phyloP scores from a whole-genome alignment of 2,113 vertebrate genomes.

The Megalops atlanticus region DNA sequence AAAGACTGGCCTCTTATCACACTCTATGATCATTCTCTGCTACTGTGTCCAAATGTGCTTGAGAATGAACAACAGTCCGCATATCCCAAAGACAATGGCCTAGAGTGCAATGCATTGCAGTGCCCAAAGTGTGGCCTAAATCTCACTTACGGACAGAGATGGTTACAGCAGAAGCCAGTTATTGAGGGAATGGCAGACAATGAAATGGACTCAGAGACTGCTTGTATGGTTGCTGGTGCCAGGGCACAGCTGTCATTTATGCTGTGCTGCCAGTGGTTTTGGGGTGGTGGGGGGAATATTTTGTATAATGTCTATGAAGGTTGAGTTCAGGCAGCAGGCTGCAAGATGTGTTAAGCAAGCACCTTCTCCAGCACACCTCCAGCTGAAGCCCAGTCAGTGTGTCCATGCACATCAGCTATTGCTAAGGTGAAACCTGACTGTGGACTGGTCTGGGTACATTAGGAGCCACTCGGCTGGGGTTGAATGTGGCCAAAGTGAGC shows the following conservation, averaged over 20 bases:
- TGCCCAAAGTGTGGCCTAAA: background rate
- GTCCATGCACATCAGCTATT: background rate
- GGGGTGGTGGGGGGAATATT: too few species aligned
- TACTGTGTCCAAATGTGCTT: background rate
- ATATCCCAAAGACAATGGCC: background rate
- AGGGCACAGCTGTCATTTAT: background rate
- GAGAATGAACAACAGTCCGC: background rate
- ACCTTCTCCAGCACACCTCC: background rate
- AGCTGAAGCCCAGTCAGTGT: background rate
- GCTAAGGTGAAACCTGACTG: background rate
- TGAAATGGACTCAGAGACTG: background rate
- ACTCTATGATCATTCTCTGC: background rate
- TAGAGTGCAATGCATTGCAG: background rate
- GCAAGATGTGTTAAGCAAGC: background rate
- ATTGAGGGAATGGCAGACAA: background rate
- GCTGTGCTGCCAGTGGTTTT: too few species aligned
- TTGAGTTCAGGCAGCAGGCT: background rate
- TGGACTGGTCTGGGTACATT: background rate
- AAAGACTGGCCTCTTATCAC: background rate
- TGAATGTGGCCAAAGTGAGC: constrained; percentile 8
- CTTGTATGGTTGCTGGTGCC: background rate
- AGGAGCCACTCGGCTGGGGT: background rate
- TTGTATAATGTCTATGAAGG: background rate
- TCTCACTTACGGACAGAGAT: background rate
- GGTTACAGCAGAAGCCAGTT: background rate